phyloP scores from a whole-genome alignment of 1,140 invertebrate species.

The Macrosteles quadrilineatus region DNA sequence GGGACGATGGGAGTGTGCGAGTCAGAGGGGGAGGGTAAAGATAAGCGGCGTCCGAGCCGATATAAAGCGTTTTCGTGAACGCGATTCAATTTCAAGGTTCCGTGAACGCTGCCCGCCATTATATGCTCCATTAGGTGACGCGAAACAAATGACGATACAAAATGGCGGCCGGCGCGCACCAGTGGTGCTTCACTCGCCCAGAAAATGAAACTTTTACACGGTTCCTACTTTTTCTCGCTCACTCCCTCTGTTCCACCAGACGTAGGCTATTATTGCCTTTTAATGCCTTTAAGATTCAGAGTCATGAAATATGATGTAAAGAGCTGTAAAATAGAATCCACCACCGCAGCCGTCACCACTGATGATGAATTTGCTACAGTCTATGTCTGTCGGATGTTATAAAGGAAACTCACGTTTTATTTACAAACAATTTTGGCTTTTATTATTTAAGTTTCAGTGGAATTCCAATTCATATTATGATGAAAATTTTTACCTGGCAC shows the following conservation, averaged over 20 bases:
- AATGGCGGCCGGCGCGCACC: constrained; percentile 27
- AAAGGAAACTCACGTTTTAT: too few relatives aligned
- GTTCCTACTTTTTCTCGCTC: constrained; percentile 2
- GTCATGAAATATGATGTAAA: too few relatives aligned
- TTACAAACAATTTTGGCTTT: too few relatives aligned
- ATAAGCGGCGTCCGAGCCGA: constrained; percentile 20
- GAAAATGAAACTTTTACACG: constrained; percentile 32
- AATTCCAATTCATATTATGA: too few relatives aligned
- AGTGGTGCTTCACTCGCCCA: constrained; percentile 17
- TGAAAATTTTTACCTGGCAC: too few relatives aligned
- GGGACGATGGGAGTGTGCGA: neutral
- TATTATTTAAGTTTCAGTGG: too few relatives aligned
- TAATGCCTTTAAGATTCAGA: too few relatives aligned
- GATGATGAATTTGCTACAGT: too few relatives aligned
- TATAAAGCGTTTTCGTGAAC: constrained; percentile 27
- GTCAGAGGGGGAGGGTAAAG: neutral
- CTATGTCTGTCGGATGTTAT: too few relatives aligned
- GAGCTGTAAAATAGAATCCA: too few relatives aligned
- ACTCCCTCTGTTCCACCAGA: neutral
- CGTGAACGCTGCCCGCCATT: constrained; percentile 26
- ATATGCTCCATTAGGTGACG: constrained; percentile 23
- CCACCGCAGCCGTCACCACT: too few relatives aligned
- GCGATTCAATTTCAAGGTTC: constrained; percentile 31
- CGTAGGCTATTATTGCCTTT: too few relatives aligned
- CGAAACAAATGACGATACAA: constrained; percentile 31